Evolutionary conservation across 1,140 invertebrate species (phyloP).

Genomic region (Lordiphosa collinella): DNA sequence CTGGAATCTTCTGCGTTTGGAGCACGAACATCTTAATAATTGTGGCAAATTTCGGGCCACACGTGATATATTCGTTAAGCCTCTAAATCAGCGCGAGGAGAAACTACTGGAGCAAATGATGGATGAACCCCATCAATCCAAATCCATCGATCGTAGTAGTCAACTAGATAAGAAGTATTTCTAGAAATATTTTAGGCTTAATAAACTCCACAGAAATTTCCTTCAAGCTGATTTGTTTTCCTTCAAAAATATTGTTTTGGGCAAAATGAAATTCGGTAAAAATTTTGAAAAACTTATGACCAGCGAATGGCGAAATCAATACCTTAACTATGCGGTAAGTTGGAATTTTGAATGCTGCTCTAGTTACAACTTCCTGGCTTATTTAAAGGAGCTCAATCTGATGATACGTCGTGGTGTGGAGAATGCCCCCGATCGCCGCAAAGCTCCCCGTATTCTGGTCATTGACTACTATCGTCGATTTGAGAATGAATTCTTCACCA

Average conservation of each 20-base stretch:
- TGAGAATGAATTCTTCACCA: background rate
- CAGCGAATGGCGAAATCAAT: too few relatives aligned
- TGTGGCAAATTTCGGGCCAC: conserved; percentile 52
- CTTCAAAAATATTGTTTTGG: background rate
- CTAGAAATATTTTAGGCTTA: background rate
- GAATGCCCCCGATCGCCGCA: conserved; percentile 9
- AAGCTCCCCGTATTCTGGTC: background rate
- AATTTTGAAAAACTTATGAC: background rate
- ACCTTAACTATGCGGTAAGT: too few relatives aligned
- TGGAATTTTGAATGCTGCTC: too few relatives aligned
- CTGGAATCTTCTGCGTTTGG: conserved; percentile 62
- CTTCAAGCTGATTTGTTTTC: background rate
- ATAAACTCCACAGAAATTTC: background rate
- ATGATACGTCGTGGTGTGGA: background rate
- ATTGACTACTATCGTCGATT: background rate
- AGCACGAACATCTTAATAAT: conserved; percentile 60
- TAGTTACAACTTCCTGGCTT: too few relatives aligned
- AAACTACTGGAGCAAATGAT: conserved; percentile 19
- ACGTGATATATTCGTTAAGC: conserved; percentile 37
- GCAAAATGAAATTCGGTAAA: conserved; percentile 4
- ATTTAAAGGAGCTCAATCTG: too few relatives aligned
- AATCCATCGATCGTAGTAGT: background rate
- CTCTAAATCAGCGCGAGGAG: conserved; percentile 18
- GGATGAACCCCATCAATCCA: conserved; percentile 7
- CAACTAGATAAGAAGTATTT: conserved; percentile 28